Evolutionary conservation across 1,140 invertebrate genomes (phyloP).

Genomic region (Tribolium madens): DNA sequence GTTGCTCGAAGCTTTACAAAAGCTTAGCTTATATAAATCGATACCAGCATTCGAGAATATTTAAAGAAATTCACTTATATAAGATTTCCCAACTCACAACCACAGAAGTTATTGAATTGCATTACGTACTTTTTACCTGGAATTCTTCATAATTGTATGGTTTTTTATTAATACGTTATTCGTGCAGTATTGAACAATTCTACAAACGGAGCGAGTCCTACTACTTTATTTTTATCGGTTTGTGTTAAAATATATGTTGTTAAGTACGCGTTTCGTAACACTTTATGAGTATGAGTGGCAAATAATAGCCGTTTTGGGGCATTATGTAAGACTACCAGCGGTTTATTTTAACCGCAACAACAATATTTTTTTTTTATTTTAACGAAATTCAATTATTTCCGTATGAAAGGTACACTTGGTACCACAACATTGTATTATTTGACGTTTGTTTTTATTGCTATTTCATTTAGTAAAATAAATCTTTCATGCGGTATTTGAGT

Average conservation of each 20-base stretch:
- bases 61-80: conserved; percentile 13
- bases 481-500: too few species aligned
- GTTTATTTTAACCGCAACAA: conserved; percentile 13
- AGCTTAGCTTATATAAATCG: conserved; percentile 12
- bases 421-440: too few species aligned
- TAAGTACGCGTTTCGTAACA: conserved; percentile 12
- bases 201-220: neutral
- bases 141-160: neutral
- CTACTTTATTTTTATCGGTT: neutral
- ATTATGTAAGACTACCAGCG: neutral
- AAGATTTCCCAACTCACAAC: neutral
- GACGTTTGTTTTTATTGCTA: too few species aligned
- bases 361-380: neutral
- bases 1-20: conserved; percentile 5
- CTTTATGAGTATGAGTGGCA: neutral
- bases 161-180: neutral
- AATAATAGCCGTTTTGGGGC: neutral
- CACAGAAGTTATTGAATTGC: neutral
- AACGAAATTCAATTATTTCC: conserved; percentile 11
- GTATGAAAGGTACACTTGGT: too few species aligned
- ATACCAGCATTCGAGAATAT: conserved; percentile 1
- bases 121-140: neutral
- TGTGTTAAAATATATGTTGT: neutral
- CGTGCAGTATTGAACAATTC: neutral
- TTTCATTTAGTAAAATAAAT: too few species aligned